Base-by-base conservation (phyloP, 2,113 vertebrate genomes). In the Coreoperca whiteheadi region DNA sequence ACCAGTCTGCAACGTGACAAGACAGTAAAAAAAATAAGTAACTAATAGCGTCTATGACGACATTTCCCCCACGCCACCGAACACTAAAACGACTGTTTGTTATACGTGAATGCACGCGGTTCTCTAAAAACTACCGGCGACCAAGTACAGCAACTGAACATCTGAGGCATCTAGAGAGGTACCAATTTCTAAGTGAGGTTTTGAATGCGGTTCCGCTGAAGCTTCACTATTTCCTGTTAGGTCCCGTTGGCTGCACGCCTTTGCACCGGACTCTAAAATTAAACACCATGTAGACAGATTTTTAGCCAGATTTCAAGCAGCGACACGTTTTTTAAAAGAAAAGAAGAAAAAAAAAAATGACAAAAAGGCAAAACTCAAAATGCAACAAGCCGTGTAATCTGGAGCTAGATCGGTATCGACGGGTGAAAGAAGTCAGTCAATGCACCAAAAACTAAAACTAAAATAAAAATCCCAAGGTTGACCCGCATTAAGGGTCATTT, bases 401-500 rank as follows among this genome's bases (percentile, higher is more conserved):
- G 16, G 16, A 0, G 0, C 1, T 1, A 28, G 2, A 10, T 11
- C 4, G 20, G 1, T 2, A 14, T n/a, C 18, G 10, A 3, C 5
- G 1, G 2, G 25, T n/a, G 9, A 60, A 43, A n/a, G 1, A 21
- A 10, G 30, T 25, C 12, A 20, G 23, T 32, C 4, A 30, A 9
- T 12, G 8, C 18, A 8, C 3, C 10, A 57, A 43, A 25, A 51
- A 8, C 56, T 21, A 6, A 43, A 68, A 77, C 21, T 15, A 18
- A 50, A 48, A 43, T 25, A 20, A 34, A 11, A 25, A 12, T 32
- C 12, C 37, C 41, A 50, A 63, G 68, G 59, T 74, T 32, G 41
- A 67, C 25, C 20, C 39, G 48, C 32, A 11, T 10, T 7, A 1
- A 2, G 72, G 80, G 87, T 65, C 83, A 78, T 93, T 92, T 89